These are phyloP conservation scores for Eilema depressum DNA, from an alignment of 2,888 invertebrate genomes.

Conservation along the genomic window DNA sequence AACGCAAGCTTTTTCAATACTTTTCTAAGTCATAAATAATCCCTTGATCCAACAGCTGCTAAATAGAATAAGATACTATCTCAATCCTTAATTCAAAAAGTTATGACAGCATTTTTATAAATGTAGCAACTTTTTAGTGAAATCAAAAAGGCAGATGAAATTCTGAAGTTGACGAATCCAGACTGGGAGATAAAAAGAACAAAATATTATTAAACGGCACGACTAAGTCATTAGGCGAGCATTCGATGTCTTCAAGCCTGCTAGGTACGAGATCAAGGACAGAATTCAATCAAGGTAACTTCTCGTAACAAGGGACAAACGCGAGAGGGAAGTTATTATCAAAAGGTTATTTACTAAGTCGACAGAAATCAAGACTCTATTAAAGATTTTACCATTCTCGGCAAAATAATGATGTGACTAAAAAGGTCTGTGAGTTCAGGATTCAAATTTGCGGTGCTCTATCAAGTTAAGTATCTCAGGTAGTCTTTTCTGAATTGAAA, in stretches of 20 bases:
- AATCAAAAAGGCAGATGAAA: constrained; percentile 40
- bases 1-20: too few relatives aligned
- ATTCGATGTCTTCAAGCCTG: constrained; percentile 21
- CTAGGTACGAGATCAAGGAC: constrained; percentile 10
- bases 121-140: constrained; percentile 39
- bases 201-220: constrained; percentile 52
- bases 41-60: background rate
- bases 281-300: constrained; percentile 8
- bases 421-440: background rate
- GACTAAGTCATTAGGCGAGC: constrained; percentile 16
- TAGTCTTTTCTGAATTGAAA: background rate
- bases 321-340: constrained; percentile 6
- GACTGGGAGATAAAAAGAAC: constrained; percentile 28
- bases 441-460: background rate
- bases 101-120: constrained; percentile 8
- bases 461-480: background rate
- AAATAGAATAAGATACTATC: background rate
- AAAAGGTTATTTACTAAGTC: background rate
- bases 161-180: constrained; percentile 37
- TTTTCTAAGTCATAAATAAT: background rate
- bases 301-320: constrained; percentile 8
- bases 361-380: background rate
- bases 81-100: constrained; percentile 8
- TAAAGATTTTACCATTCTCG: background rate
- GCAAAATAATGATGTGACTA: background rate